Conservation (phyloP, 2,797 vertebrate species). For the Heliangelus exortis region DNA sequence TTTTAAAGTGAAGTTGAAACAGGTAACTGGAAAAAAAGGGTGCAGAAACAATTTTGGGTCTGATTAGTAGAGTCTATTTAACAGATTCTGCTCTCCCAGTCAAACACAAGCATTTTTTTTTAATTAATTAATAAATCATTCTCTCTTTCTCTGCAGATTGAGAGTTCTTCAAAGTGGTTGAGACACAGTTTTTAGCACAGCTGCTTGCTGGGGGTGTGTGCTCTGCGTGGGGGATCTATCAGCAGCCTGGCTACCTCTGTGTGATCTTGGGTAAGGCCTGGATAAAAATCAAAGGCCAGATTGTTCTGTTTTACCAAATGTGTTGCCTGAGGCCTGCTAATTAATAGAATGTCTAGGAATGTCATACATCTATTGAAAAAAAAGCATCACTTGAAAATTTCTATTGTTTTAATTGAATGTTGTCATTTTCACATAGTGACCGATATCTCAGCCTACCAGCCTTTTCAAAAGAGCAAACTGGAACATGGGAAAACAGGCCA, state of each 20-base stretch:
- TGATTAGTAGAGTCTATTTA: background rate
- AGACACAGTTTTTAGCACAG: slow-evolving; percentile 30
- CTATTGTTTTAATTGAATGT: slow-evolving; percentile 70
- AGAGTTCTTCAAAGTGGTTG: slow-evolving; percentile 53
- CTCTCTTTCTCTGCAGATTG: slow-evolving; percentile 24
- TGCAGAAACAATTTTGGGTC: background rate
- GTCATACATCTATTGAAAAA: slow-evolving; percentile 66
- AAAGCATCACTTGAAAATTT: slow-evolving; percentile 51
- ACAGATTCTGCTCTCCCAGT: background rate
- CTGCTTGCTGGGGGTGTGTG: slow-evolving; percentile 59
- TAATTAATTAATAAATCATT: slow-evolving; percentile 25
- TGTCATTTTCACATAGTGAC: slow-evolving; percentile 61
- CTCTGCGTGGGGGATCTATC: slow-evolving; percentile 66
- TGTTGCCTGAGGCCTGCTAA: slow-evolving; percentile 62
- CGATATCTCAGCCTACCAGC: slow-evolving; percentile 51
- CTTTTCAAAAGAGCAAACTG: slow-evolving; percentile 44
- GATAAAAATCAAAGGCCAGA: slow-evolving; percentile 67
- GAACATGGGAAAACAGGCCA: slow-evolving; percentile 50
- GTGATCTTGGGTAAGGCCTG: slow-evolving; percentile 69
- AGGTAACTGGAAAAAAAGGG: slow-evolving; percentile 35
- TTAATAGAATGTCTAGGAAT: slow-evolving; percentile 70
- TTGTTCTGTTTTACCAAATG: slow-evolving; percentile 71
- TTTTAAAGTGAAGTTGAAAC: background rate
- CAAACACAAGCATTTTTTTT: background rate
- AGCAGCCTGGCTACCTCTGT: slow-evolving; percentile 64